These are phyloP conservation scores for Gymnopithys bicolor DNA, from an alignment of 2,797 vertebrate species.

Conservation along the genomic window DNA sequence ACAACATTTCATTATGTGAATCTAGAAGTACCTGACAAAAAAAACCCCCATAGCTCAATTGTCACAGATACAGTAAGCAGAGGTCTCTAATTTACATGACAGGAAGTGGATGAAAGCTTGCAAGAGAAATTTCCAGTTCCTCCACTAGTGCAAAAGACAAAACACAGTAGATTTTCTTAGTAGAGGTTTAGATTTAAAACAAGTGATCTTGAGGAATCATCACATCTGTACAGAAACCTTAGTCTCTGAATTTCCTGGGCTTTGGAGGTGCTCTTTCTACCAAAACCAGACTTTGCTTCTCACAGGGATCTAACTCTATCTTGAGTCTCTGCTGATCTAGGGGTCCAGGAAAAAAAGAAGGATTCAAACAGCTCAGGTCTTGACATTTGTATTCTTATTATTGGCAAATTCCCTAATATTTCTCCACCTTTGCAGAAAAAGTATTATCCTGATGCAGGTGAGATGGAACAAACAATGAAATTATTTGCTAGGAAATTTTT, in stretches of 20 bases:
- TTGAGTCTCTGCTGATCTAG: neutral
- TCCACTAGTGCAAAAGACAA: neutral
- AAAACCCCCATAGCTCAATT: neutral
- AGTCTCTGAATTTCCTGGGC: neutral
- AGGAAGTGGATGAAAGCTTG: neutral
- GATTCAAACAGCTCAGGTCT: neutral
- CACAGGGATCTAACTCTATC: neutral
- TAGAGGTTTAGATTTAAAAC: neutral
- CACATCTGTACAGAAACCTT: neutral
- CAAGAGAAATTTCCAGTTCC: neutral
- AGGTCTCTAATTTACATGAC: neutral
- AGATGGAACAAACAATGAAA: neutral
- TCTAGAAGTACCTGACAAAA: neutral
- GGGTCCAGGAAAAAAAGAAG: neutral
- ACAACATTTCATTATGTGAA: neutral
- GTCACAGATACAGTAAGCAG: neutral
- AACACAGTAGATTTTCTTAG: neutral
- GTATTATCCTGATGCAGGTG: neutral
- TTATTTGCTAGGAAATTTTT: neutral
- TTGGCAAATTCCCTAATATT: neutral
- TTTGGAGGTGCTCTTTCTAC: neutral
- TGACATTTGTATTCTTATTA: neutral
- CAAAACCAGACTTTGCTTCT: neutral
- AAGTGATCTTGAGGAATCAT: neutral
- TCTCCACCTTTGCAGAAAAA: neutral